Evolutionary conservation across 1,140 invertebrate genomes (phyloP), one percentile per base, ranked within the genome.

Genomic region (Alviniconcha marisindica): DNA sequence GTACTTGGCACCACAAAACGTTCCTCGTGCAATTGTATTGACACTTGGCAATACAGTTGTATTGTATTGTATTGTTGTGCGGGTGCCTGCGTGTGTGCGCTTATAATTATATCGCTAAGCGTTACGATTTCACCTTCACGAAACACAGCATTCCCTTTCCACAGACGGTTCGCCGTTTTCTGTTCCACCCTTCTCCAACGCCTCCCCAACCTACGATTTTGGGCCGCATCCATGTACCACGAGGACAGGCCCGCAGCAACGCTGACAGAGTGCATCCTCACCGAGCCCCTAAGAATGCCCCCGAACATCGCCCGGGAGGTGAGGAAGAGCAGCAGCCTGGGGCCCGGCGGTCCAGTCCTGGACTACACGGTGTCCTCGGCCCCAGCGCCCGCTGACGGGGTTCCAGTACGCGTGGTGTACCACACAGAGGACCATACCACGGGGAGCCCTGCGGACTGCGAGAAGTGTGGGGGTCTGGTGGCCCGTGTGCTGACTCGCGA

Each of bases 151-250:
- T n/a, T n/a, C n/a, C n/a, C n/a, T n/a, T n/a, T n/a, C n/a, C n/a
- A n/a, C n/a, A n/a, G n/a, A n/a, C n/a, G n/a, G n/a, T n/a, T n/a
- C n/a, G n/a, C n/a, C n/a, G n/a, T n/a, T n/a, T n/a, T n/a, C n/a
- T n/a, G n/a, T n/a, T n/a, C n/a, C n/a, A n/a, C n/a, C n/a, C n/a
- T n/a, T n/a, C n/a, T n/a, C n/a, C n/a, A n/a, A n/a, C n/a, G n/a
- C n/a, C n/a, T n/a, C n/a, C n/a, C n/a, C n/a, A n/a, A n/a, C 0
- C 76, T 78, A 33, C 54, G 38, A 12, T 36, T 78, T 33, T 78
- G 77, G 77, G 77, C 54, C 2, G 77, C 31, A 33, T 54, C 51
- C 54, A 38, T 54, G 33, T 38, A 78, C 36, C 77, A 78, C 33
- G n/a, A n/a, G n/a, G 28, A 60, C 36, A 28, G 51, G 15, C 21